Conservation (phyloP, 2,797 vertebrate species). For the Masticophis lateralis region DNA sequence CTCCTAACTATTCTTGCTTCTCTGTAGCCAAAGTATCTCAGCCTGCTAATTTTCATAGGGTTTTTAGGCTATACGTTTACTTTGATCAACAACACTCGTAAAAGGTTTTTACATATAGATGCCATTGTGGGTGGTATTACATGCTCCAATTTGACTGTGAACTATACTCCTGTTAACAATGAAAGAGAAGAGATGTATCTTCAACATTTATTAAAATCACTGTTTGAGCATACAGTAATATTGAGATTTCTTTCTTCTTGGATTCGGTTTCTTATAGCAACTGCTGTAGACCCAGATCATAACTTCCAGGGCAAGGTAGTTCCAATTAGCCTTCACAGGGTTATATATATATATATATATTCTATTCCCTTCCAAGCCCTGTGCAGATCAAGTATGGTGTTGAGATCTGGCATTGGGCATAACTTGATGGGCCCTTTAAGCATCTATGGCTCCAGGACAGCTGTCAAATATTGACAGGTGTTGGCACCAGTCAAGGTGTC, state of each 20-base stretch:
- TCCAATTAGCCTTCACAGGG: background rate
- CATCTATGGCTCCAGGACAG: background rate
- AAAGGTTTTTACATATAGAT: background rate
- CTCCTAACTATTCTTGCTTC: background rate
- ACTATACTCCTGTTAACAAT: background rate
- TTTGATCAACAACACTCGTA: background rate
- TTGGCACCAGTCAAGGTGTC: background rate
- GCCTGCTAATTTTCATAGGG: background rate
- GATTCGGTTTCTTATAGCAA: background rate
- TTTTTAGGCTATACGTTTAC: background rate
- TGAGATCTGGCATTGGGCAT: background rate
- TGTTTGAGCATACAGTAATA: background rate
- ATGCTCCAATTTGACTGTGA: background rate
- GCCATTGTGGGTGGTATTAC: background rate
- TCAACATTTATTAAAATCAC: background rate
- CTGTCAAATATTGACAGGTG: background rate
- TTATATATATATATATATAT: background rate
- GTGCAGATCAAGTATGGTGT: background rate
- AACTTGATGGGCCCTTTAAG: background rate
- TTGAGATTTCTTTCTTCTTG: background rate
- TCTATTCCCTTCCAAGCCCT: background rate
- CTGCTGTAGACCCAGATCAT: background rate
- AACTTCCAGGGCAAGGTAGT: background rate
- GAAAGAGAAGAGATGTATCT: background rate
- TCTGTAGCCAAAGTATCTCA: background rate